These are phyloP conservation scores for Oceanodroma leucorhoa DNA, from an alignment of 2,797 vertebrate species.

Conservation along the genomic window DNA sequence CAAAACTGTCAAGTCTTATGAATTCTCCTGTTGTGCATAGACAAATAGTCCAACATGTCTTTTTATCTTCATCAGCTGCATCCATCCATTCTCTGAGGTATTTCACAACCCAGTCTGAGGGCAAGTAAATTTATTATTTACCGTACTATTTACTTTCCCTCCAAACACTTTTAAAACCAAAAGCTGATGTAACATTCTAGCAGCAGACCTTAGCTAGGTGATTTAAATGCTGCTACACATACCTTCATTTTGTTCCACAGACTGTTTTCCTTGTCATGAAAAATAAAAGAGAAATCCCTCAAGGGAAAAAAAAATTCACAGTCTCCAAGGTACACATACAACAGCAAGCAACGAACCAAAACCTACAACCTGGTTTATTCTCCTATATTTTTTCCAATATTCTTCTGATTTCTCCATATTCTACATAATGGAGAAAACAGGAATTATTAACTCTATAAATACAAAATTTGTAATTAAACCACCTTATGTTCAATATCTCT, in stretches of 20 bases:
- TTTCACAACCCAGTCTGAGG: neutral
- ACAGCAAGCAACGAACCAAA: neutral
- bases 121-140: neutral
- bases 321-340: neutral
- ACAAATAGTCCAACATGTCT: neutral
- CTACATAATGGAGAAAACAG: neutral
- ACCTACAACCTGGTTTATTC: neutral
- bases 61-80: neutral
- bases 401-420: neutral
- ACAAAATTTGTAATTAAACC: neutral
- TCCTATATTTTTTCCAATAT: neutral
- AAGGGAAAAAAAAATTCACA: neutral
- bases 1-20: neutral
- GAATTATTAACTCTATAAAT: neutral
- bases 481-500: neutral
- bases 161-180: neutral
- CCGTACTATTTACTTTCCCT: neutral
- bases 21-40: neutral
- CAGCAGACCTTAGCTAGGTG: neutral
- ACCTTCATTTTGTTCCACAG: neutral
- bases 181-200: neutral
- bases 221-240: neutral
- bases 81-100: neutral
- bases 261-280: conserved; percentile 21
- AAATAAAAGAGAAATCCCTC: conserved; percentile 39